phyloP scores from a whole-genome alignment of 2,888 invertebrate species.

The Tiliacea aurago region DNA sequence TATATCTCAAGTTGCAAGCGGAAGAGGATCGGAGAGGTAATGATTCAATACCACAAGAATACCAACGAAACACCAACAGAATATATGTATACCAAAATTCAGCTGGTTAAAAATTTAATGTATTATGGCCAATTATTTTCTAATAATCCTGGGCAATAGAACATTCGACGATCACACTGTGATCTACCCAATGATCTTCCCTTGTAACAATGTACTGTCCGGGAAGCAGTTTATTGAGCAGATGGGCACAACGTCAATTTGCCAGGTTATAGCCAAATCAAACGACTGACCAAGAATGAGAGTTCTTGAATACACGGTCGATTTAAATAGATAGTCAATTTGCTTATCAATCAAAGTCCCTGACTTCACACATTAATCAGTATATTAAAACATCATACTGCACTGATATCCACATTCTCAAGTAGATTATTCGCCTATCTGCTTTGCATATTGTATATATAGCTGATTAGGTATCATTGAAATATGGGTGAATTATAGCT shows the following conservation, averaged over 20 bases:
- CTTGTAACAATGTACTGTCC: background rate
- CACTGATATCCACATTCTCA: background rate
- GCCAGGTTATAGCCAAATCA: background rate
- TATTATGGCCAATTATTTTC: background rate
- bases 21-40: background rate
- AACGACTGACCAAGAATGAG: background rate
- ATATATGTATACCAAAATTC: background rate
- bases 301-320: background rate
- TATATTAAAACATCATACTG: background rate
- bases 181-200: background rate
- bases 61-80: too few species aligned
- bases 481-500: background rate
- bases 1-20: background rate
- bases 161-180: too few species aligned
- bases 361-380: background rate
- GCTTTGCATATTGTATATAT: background rate
- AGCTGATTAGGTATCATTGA: background rate
- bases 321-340: background rate
- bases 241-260: background rate
- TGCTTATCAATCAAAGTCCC: conserved; percentile 3
- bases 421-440: background rate
- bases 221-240: background rate
- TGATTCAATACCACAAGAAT: background rate
- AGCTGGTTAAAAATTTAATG: background rate
- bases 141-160: background rate